These are phyloP conservation scores for Lampropteryx suffumata DNA, from an alignment of 2,888 invertebrate species.

Conservation along the genomic window DNA sequence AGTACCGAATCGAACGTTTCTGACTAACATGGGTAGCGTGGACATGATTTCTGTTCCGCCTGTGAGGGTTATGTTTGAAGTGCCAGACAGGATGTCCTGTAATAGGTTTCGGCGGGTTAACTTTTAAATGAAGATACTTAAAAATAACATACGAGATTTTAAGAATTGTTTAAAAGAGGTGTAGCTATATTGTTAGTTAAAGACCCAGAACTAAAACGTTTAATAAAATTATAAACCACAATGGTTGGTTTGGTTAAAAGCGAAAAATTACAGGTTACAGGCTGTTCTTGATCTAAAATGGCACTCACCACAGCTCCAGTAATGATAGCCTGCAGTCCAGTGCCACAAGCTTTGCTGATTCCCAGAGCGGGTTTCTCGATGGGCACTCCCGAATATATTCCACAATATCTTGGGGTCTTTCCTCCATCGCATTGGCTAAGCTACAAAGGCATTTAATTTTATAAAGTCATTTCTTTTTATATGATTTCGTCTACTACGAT, in stretches of 20 bases:
- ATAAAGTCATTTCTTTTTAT: too few relatives aligned
- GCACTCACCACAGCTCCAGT: conserved; percentile 93
- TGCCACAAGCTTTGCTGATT: conserved; percentile 96
- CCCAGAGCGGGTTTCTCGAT: conserved; percentile 92
- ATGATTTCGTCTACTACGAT: too few relatives aligned
- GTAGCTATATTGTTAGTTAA: too few relatives aligned
- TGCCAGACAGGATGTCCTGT: conserved; percentile 92
- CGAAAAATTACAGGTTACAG: too few relatives aligned
- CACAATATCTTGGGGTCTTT: conserved; percentile 93
- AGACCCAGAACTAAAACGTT: too few relatives aligned
- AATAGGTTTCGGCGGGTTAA: conserved; percentile 41
- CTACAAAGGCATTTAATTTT: conserved; percentile 70
- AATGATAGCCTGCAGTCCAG: conserved; percentile 96
- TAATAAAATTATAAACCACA: too few relatives aligned
- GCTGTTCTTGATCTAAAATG: conserved; percentile 17
- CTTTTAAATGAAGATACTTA: too few relatives aligned
- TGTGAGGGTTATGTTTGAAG: conserved; percentile 91
- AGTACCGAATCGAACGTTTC: conserved; percentile 95
- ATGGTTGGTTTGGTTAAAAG: too few relatives aligned
- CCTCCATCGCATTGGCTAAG: conserved; percentile 91
- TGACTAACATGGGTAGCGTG: conserved; percentile 90
- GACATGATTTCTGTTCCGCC: conserved; percentile 98
- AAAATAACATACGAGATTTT: too few relatives aligned
- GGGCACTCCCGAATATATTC: conserved; percentile 92
- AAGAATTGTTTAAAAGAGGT: too few relatives aligned